phyloP scores from a whole-genome alignment of 1,140 invertebrate species.

The Bombus confusus region DNA sequence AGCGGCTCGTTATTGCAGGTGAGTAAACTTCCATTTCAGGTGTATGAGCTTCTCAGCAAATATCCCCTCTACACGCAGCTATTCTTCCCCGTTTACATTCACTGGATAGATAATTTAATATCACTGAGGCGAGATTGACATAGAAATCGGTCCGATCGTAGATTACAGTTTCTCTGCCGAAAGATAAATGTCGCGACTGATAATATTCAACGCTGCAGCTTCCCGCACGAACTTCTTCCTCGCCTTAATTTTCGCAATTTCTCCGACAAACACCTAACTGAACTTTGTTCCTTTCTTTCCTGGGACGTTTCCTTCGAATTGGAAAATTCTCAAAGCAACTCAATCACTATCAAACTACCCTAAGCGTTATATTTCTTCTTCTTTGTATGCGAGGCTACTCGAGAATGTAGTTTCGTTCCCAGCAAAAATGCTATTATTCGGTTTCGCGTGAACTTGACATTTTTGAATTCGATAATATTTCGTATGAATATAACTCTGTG shows the following conservation, averaged over 20 bases:
- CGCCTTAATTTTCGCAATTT: background rate
- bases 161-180: background rate
- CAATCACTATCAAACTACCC: too few relatives aligned
- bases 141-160: background rate
- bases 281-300: background rate
- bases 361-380: too few relatives aligned
- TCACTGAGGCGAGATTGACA: background rate
- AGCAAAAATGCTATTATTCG: too few relatives aligned
- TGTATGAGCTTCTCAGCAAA: conserved; percentile 53
- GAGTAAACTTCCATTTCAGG: conserved; percentile 60
- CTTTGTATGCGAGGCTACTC: too few relatives aligned
- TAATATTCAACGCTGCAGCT: background rate
- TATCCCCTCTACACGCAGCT: conserved; percentile 10
- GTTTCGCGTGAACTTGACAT: too few relatives aligned
- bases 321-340: too few relatives aligned
- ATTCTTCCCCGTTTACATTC: conserved; percentile 41
- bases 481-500: too few relatives aligned
- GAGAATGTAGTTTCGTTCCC: too few relatives aligned
- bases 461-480: too few relatives aligned
- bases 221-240: background rate
- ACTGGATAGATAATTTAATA: conserved; percentile 57
- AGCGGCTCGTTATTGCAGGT: conserved; percentile 40
- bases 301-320: too few relatives aligned
- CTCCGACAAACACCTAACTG: background rate
- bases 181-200: background rate